Percentiles rank a stretch among this genome's conserved stretches.
Conservation (phyloP, 2,113 vertebrate genomes). For the Dendrocopos noguchii region DNA sequence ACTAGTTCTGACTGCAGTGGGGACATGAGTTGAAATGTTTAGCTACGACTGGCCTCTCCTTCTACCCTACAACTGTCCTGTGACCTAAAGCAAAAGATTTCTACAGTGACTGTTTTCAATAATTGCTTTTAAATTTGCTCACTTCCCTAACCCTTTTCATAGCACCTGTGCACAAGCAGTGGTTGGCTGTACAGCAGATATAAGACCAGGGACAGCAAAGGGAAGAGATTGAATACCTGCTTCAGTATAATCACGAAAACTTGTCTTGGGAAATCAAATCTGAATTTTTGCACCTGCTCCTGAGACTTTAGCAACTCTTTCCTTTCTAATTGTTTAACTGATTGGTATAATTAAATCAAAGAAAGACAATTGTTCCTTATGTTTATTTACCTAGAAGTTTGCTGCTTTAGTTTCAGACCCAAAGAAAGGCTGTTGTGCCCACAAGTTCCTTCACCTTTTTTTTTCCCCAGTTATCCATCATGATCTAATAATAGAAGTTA, state of each 20-base stretch:
- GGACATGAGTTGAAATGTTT: not conserved
- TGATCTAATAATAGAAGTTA: conserved; percentile 16
- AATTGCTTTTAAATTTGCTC: not conserved
- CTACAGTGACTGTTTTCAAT: not conserved
- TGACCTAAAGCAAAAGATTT: not conserved
- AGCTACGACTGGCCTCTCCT: not conserved
- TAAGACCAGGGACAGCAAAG: not conserved
- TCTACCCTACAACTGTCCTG: not conserved
- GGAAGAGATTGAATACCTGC: not conserved
- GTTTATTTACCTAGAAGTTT: not conserved
- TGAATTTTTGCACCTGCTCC: conserved; percentile 15
- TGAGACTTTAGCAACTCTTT: conserved; percentile 19
- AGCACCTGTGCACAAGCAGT: not conserved
- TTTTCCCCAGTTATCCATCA: not conserved
- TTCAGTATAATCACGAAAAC: not conserved
- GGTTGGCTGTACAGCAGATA: not conserved
- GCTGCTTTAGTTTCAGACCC: not conserved
- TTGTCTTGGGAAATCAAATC: conserved; percentile 46
- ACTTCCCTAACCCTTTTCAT: not conserved
- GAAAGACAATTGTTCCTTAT: not conserved
- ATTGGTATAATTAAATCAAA: conserved; percentile 27
- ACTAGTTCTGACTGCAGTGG: not conserved
- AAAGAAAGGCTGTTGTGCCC: not conserved
- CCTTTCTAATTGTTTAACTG: not conserved
- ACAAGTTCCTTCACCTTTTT: not conserved